Evolutionary conservation across 2,113 vertebrate genomes (phyloP), one percentile per base, ranked within the genome.

Genomic region (Mormyrus lacerda): DNA sequence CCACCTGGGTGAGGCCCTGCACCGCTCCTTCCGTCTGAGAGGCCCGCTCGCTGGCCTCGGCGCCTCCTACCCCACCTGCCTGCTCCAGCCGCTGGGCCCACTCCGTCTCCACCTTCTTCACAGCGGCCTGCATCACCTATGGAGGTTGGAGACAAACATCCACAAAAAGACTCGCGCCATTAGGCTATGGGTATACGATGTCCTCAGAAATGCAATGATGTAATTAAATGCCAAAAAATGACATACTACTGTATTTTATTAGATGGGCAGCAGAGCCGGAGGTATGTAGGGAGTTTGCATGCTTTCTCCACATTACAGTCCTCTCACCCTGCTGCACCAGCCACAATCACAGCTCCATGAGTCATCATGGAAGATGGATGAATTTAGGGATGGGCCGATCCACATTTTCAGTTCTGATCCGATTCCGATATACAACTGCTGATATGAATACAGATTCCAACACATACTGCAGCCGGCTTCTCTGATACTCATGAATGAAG

Each of bases 71-170:
- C 88, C 94, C 90, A 82, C 92, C 0, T 44, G 91, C 92, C 2
- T 92, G 91, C 87, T 96, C 95, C 90, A 97, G 91, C 90, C 93
- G 96, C 87, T 90, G 93, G 69, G 92, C 94, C 97, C 97, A 98
- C 50, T 95, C 93, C 91, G 90, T 94, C 93, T 97, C 97, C 92
- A 95, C 90, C 93, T 97, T 92, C 87, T 95, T 90, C 90, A 93
- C 90, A 82, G 91, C 89, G 89, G 90, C 92, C 45, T 94, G 92
- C 90, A 90, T 95, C 85, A 90, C 92, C 96, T 96, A 85, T 24
- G 47, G 11, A 48, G 61, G 27, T 31, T 21, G 11, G n/a, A 21
- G 84, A 39, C 48, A 51, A 35, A 53, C 51, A 87, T 27, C 83
- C 10, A 27, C 21, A 45, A 15, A 44, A 15, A 11, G 27, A 53